A percentile compares a stretch with the other conserved stretches of the same genome.
Evolutionary conservation across 2,888 invertebrate genomes (phyloP).

Genomic region (Tanaodytes sp.): DNA sequence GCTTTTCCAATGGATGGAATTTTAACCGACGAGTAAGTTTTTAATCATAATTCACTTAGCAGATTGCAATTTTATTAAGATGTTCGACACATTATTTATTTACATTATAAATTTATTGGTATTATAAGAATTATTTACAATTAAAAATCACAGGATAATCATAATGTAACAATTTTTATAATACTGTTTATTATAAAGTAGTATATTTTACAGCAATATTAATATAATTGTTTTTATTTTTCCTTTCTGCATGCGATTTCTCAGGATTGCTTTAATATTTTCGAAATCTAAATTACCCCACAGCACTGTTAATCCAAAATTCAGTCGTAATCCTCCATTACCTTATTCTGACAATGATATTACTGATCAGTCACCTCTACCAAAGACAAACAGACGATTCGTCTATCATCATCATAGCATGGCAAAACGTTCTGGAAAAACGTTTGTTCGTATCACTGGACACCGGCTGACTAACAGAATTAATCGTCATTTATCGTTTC

Average conservation of each 20-base stretch:
- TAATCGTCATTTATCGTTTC: conserved; percentile 46
- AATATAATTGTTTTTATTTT: conserved; percentile 56
- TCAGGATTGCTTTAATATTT: conserved; percentile 63
- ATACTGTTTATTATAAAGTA: no score
- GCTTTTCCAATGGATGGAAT: conserved; percentile 70
- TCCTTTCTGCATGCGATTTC: conserved; percentile 61
- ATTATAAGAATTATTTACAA: no score
- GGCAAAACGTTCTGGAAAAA: conserved; percentile 46
- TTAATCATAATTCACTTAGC: no score
- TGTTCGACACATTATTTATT: no score
- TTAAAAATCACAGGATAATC: no score
- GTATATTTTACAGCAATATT: conserved; percentile 4
- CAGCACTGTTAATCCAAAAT: conserved; percentile 64
- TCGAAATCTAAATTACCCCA: conserved; percentile 61
- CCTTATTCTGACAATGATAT: conserved; percentile 55
- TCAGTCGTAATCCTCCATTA: conserved; percentile 59
- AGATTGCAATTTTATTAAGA: no score
- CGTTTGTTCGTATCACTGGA: conserved; percentile 56
- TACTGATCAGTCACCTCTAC: conserved; percentile 51
- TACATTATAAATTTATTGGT: no score
- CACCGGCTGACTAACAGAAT: conserved; percentile 44
- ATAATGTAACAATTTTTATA: no score
- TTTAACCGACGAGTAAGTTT: conserved; percentile 78
- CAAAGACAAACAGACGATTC: conserved; percentile 53
- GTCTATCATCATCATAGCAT: conserved; percentile 47